phyloP scores from a whole-genome alignment of 2,797 vertebrate genomes.

The Coregonus sp. region DNA sequence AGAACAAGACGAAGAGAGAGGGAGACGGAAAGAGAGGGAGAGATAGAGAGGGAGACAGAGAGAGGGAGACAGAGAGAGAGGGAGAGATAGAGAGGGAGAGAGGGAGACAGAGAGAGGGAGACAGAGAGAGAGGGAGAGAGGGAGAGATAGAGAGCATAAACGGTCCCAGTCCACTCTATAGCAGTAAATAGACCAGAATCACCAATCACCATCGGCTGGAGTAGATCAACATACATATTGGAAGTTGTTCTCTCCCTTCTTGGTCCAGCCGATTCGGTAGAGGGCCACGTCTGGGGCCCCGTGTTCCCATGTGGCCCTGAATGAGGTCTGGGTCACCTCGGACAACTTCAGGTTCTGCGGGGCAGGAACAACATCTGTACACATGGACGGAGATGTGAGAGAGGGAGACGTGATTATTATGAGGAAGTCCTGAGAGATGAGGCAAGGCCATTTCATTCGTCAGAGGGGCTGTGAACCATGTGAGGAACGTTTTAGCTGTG shows the following conservation, averaged over 20 bases:
- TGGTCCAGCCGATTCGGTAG: slow-evolving; percentile 87
- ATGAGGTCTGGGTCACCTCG: slow-evolving; percentile 85
- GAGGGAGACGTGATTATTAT: slow-evolving; percentile 5
- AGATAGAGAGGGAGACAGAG: background rate
- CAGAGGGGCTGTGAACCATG: slow-evolving; percentile 19
- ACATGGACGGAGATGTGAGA: slow-evolving; percentile 8
- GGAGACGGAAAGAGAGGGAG: background rate
- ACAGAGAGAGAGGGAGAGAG: background rate
- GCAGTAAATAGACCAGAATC: background rate
- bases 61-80: background rate
- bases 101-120: background rate
- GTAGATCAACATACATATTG: slow-evolving; percentile 45
- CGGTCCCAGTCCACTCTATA: background rate
- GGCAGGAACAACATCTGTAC: slow-evolving; percentile 87
- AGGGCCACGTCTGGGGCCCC: slow-evolving; percentile 90
- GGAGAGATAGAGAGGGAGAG: no score
- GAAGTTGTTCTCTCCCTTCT: slow-evolving; percentile 66
- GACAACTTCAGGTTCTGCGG: slow-evolving; percentile 87
- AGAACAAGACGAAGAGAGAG: background rate
- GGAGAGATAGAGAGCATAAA: background rate
- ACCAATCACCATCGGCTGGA: background rate
- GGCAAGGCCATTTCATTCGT: slow-evolving; percentile 21
- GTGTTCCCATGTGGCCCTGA: slow-evolving; percentile 90
- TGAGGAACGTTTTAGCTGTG: slow-evolving; percentile 12
- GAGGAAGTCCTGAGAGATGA: slow-evolving; percentile 30